phyloP scores from a whole-genome alignment of 1,140 invertebrate species.

The Platyura marginata region DNA sequence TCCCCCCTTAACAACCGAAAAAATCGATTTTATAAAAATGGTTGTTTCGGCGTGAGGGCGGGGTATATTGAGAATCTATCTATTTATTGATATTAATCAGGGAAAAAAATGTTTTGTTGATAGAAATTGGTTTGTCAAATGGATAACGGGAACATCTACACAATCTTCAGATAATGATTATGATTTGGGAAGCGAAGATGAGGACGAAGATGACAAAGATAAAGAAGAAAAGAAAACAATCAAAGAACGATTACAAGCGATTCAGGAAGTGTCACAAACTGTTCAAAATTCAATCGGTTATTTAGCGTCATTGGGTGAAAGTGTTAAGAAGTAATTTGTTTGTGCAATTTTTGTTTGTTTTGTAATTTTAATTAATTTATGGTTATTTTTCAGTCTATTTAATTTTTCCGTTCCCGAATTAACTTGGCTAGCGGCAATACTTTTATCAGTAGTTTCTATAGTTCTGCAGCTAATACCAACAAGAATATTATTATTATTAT shows the following conservation, averaged over 20 bases:
- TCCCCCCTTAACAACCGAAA: no score
- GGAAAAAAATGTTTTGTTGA: not conserved
- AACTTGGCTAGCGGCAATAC: constrained; percentile 74
- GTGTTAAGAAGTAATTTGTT: constrained; percentile 64
- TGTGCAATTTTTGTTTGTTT: not conserved
- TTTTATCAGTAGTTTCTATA: constrained; percentile 44
- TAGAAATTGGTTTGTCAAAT: constrained; percentile 35
- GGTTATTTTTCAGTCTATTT: constrained; percentile 56
- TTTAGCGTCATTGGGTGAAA: constrained; percentile 79
- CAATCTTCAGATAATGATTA: constrained; percentile 54
- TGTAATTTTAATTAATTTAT: constrained; percentile 3
- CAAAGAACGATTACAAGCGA: constrained; percentile 81
- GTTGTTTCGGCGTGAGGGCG: no score
- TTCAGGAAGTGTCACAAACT: constrained; percentile 87
- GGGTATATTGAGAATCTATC: no score
- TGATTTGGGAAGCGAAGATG: constrained; percentile 36
- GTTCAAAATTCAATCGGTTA: constrained; percentile 90
- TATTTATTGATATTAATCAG: not conserved
- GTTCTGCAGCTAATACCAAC: constrained; percentile 84
- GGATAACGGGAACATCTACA: constrained; percentile 29
- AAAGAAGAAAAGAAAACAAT: constrained; percentile 90
- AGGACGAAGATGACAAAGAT: constrained; percentile 60
- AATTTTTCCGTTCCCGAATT: constrained; percentile 96
- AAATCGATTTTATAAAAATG: no score
- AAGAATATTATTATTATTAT: constrained; percentile 80